Conservation (phyloP, 1,140 invertebrate genomes). For the Ceratosolen solmsi region DNA sequence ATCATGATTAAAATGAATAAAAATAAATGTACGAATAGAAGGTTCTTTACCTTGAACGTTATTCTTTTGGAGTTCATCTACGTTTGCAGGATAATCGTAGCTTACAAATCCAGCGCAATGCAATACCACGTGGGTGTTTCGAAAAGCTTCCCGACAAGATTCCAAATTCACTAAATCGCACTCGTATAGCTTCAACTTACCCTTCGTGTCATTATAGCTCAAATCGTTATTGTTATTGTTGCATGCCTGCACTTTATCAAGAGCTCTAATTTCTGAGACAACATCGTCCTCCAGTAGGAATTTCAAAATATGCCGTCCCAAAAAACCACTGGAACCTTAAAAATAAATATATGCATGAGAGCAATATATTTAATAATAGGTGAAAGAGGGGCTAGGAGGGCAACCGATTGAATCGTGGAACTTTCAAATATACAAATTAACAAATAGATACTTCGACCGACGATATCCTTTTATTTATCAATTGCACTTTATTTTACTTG, state of each 20-base stretch:
- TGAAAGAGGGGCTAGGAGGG: too few species aligned
- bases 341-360: constrained; percentile 44
- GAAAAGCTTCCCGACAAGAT: constrained; percentile 70
- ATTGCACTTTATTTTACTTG: too few species aligned
- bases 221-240: background rate
- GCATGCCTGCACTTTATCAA: constrained; percentile 9
- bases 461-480: too few species aligned
- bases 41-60: constrained; percentile 66
- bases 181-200: constrained; percentile 38
- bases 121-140: constrained; percentile 76
- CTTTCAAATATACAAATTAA: too few species aligned
- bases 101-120: constrained; percentile 79
- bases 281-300: constrained; percentile 73
- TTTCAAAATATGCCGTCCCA: constrained; percentile 79
- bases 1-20: background rate
- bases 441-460: too few species aligned
- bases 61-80: constrained; percentile 73
- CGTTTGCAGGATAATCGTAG: constrained; percentile 76
- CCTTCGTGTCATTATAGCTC: constrained; percentile 61
- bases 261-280: constrained; percentile 77
- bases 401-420: too few species aligned
- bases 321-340: constrained; percentile 78
- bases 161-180: constrained; percentile 66
- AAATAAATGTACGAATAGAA: background rate
- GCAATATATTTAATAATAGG: too few species aligned